A percentile compares a stretch with the other conserved stretches of the same genome.
Conservation (phyloP, 2,113 vertebrate species). For the Meriones unguiculatus region DNA sequence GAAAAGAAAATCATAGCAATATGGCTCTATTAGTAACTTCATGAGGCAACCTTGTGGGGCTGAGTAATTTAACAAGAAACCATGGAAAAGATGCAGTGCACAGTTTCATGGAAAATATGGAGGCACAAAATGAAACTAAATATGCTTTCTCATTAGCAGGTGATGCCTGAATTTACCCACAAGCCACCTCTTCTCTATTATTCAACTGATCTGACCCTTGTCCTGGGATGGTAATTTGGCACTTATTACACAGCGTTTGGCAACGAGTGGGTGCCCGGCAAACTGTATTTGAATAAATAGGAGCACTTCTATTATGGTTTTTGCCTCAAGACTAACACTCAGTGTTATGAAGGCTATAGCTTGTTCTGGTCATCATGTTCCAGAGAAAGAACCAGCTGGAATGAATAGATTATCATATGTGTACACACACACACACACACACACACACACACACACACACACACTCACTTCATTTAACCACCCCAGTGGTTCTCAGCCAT, state of each 20-base stretch:
- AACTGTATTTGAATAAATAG: background rate
- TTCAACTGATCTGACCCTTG: background rate
- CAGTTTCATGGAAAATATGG: background rate
- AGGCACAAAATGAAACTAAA: constrained; percentile 10
- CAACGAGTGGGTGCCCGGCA: background rate
- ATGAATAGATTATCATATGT: background rate
- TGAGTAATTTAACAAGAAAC: constrained; percentile 19
- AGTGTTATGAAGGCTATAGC: background rate
- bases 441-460: too few relatives aligned
- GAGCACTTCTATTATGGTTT: background rate
- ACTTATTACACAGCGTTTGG: background rate
- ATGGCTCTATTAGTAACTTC: constrained; percentile 3
- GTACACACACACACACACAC: too few relatives aligned
- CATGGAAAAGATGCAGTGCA: background rate
- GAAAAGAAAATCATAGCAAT: background rate
- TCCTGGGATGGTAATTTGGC: constrained; percentile 13
- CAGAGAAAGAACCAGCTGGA: background rate
- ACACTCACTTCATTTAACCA: background rate
- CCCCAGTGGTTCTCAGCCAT: background rate
- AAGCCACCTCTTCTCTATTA: background rate
- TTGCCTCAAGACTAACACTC: background rate
- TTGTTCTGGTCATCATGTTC: background rate
- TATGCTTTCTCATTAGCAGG: background rate
- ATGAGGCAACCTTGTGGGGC: background rate
- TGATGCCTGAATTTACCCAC: background rate